Percentiles rank a stretch among this genome's conserved stretches.
These are phyloP conservation scores for Calliopum simillimum DNA, from an alignment of 2,888 invertebrate species.

Conservation along the genomic window DNA sequence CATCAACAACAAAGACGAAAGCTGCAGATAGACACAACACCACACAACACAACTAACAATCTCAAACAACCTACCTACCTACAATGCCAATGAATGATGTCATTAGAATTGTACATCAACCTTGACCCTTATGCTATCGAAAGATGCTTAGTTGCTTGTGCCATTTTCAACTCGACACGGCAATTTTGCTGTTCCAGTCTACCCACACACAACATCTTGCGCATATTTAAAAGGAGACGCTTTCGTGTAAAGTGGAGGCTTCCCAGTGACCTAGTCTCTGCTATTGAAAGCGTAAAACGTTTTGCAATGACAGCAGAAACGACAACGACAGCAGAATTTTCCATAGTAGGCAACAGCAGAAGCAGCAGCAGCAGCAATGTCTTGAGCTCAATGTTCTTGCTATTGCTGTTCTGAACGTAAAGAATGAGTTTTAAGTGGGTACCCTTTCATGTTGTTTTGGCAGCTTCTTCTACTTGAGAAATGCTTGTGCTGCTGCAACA, in stretches of 20 bases:
- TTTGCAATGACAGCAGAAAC: background rate
- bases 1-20: background rate
- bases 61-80: background rate
- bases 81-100: conserved; percentile 15
- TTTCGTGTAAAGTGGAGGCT: background rate
- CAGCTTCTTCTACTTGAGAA: background rate
- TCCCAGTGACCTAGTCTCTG: conserved; percentile 15
- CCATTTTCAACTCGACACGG: background rate
- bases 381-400: background rate
- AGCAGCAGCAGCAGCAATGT: background rate
- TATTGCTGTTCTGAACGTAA: background rate
- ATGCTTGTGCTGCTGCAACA: background rate
- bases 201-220: background rate
- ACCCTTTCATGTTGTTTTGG: conserved; percentile 7
- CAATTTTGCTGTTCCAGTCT: background rate
- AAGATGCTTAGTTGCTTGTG: background rate
- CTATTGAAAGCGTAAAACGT: background rate
- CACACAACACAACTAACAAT: background rate
- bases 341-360: too few relatives aligned
- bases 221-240: too few relatives aligned
- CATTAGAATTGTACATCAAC: conserved; percentile 26
- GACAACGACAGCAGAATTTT: background rate
- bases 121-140: conserved; percentile 16
- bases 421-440: background rate
- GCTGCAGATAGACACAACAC: background rate